These are phyloP conservation scores for Diplosoma virens DNA, from an alignment of 23 tunicate genomes.

Conservation along the genomic window DNA sequence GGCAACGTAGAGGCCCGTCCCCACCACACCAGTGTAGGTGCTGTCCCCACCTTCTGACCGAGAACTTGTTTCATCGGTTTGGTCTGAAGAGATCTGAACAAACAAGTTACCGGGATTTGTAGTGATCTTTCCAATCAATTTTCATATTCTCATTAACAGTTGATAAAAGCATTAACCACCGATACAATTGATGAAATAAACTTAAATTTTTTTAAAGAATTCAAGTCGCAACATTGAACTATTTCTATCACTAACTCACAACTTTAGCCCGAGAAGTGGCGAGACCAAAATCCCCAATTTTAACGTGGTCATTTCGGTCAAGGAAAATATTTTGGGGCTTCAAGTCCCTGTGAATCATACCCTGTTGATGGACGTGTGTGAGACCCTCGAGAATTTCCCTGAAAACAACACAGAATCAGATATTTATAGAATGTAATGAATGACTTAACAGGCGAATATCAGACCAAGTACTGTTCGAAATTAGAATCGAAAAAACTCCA, in stretches of 20 bases:
- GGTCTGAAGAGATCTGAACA: too few relatives aligned
- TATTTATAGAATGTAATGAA: too few relatives aligned
- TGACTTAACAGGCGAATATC: too few relatives aligned
- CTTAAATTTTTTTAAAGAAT: too few relatives aligned
- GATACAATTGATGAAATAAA: too few relatives aligned
- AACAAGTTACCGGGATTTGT: too few relatives aligned
- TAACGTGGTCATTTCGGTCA: conserved; percentile 74
- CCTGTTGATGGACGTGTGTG: conserved; percentile 78
- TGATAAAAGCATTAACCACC: too few relatives aligned
- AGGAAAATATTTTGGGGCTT: conserved; percentile 97
- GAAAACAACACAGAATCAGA: background rate
- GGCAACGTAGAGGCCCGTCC: conserved; percentile 83
- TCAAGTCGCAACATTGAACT: too few relatives aligned
- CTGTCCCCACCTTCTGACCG: conserved; percentile 75
- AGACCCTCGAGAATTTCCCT: conserved; percentile 87
- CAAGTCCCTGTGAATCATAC: conserved; percentile 88
- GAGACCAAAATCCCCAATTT: conserved; percentile 93
- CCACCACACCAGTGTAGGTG: conserved; percentile 65
- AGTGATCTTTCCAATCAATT: too few relatives aligned
- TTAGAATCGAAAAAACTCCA: too few relatives aligned
- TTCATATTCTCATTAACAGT: too few relatives aligned
- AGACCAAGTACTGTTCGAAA: too few relatives aligned
- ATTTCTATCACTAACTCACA: background rate
- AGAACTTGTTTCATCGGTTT: conserved; percentile 43
- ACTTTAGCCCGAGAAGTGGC: conserved; percentile 53